Evolutionary conservation across 2,888 invertebrate species (phyloP).

Genomic region (Cacoxenus indagator): DNA sequence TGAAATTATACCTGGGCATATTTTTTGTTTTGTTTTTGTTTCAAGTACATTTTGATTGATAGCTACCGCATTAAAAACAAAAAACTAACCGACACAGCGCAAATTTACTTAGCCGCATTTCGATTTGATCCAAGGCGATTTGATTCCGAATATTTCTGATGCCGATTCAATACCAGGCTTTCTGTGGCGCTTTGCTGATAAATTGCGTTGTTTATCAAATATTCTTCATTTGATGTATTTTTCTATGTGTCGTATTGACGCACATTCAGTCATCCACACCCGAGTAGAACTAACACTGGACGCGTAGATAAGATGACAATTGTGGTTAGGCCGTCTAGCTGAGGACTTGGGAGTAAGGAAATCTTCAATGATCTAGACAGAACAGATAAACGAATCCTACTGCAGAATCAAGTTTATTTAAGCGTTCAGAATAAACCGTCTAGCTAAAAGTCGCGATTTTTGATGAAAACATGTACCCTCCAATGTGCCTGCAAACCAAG

Average conservation of each 20-base stretch:
- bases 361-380: too few relatives aligned
- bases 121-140: too few relatives aligned
- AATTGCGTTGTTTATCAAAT: background rate
- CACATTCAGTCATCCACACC: background rate
- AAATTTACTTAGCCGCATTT: slow-evolving; percentile 22
- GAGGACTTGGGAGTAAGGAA: too few relatives aligned
- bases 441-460: too few relatives aligned
- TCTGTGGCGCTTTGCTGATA: background rate
- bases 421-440: too few relatives aligned
- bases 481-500: too few relatives aligned
- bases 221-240: background rate
- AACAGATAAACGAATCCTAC: too few relatives aligned
- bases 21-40: background rate
- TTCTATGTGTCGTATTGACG: background rate
- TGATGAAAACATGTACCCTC: too few relatives aligned
- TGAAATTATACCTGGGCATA: background rate
- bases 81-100: background rate
- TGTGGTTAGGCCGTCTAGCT: background rate
- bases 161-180: background rate
- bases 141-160: too few relatives aligned
- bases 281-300: background rate
- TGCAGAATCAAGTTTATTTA: too few relatives aligned
- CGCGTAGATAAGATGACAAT: too few relatives aligned
- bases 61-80: background rate
- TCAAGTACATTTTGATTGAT: slow-evolving; percentile 5